These are phyloP conservation scores for Apotomis turbidana DNA, from an alignment of 2,888 invertebrate genomes.

Conservation along the genomic window DNA sequence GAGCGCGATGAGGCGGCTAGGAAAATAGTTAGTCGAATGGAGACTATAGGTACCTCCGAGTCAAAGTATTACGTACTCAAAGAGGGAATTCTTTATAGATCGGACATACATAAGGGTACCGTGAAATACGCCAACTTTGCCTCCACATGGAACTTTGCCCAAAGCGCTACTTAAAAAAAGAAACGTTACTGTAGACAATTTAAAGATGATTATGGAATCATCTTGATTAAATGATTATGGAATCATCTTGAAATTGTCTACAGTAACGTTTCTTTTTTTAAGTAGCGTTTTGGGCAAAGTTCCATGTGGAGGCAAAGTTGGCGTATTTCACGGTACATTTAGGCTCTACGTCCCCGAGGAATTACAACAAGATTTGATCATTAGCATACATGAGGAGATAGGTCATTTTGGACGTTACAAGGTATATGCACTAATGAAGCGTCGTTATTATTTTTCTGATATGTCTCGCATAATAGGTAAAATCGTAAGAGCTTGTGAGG, in stretches of 20 bases:
- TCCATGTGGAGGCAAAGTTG: too few species aligned
- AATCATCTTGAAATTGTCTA: too few species aligned
- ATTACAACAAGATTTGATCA: slow-evolving; percentile 7
- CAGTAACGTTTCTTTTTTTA: too few species aligned
- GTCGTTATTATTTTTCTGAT: slow-evolving; percentile 23
- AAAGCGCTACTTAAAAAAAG: too few species aligned
- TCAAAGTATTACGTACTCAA: background rate
- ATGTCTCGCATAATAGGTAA: slow-evolving; percentile 7
- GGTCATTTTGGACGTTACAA: slow-evolving; percentile 36
- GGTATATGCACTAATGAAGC: slow-evolving; percentile 6
- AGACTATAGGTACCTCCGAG: too few species aligned
- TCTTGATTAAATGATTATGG: too few species aligned
- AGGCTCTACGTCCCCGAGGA: slow-evolving; percentile 2
- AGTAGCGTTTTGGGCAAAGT: too few species aligned
- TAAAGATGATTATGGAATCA: too few species aligned
- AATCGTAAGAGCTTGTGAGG: slow-evolving; percentile 30
- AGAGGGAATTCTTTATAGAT: background rate
- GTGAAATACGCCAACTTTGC: too few species aligned
- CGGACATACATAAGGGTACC: background rate
- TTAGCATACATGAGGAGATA: slow-evolving; percentile 23
- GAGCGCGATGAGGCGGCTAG: background rate
- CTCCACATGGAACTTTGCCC: too few species aligned
- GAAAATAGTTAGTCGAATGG: background rate
- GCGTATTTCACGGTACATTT: too few species aligned
- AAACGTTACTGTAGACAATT: too few species aligned